A percentile compares a stretch with the other conserved stretches of the same genome.
Evolutionary conservation across 2,888 invertebrate genomes (phyloP).

Genomic region (Euclidia mi): DNA sequence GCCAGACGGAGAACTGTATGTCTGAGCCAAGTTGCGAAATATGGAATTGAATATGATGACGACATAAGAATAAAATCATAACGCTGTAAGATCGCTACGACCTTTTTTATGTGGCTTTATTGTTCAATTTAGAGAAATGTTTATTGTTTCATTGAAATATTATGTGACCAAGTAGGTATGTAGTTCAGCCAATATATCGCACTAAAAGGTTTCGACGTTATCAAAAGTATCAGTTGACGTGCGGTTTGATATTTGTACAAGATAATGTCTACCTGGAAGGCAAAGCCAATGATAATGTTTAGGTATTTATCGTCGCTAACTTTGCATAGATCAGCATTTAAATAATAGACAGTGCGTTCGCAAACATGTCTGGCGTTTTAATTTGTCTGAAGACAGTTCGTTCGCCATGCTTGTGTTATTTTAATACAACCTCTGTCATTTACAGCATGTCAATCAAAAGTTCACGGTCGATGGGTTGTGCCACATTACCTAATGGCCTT

Average conservation of each 20-base stretch:
- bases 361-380: conserved; percentile 21
- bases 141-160: conserved; percentile 10
- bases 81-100: conserved; percentile 27
- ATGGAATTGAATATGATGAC: conserved; percentile 57
- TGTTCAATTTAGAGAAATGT: too few species aligned
- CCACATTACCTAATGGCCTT: conserved; percentile 68
- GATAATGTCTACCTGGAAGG: conserved; percentile 42
- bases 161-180: conserved; percentile 8
- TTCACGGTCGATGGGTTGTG: conserved; percentile 65
- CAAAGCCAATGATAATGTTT: conserved; percentile 12
- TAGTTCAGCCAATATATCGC: conserved; percentile 19
- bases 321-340: conserved; percentile 18
- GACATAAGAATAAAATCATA: conserved; percentile 41
- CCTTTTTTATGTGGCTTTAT: conserved; percentile 12
- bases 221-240: conserved; percentile 39
- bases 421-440: conserved; percentile 65
- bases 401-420: conserved; percentile 41
- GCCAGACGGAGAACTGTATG: conserved; percentile 51
- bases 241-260: conserved; percentile 35
- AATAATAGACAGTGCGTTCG: conserved; percentile 16
- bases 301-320: conserved; percentile 12
- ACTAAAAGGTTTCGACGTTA: conserved; percentile 51
- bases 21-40: conserved; percentile 60
- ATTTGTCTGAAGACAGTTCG: conserved; percentile 18
- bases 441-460: conserved; percentile 75